These are phyloP conservation scores for Epizoanthus stellaris DNA, from an alignment of 92 coral and sea anemone species.

Conservation along the genomic window DNA sequence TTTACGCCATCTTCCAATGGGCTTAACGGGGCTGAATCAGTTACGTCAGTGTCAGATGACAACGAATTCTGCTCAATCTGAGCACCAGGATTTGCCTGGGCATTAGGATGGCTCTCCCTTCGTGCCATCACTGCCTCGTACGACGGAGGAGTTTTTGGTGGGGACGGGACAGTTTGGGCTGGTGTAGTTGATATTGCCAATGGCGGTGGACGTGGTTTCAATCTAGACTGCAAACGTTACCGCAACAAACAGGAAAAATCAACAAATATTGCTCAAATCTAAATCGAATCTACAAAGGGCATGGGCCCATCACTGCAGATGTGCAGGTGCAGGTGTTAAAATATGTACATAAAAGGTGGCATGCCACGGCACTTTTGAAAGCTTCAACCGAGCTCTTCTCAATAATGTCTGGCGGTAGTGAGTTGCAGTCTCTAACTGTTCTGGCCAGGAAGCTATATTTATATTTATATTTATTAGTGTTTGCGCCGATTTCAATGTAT, in stretches of 20 bases:
- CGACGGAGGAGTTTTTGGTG: slow-evolving; percentile 43
- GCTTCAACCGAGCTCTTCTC: too few relatives aligned
- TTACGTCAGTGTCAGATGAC: slow-evolving; percentile 26
- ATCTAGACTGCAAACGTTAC: slow-evolving; percentile 27
- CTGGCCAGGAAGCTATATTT: too few relatives aligned
- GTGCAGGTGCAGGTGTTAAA: too few relatives aligned
- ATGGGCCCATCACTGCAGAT: too few relatives aligned
- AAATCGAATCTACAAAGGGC: too few relatives aligned
- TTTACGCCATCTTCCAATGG: slow-evolving; percentile 50
- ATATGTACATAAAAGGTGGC: too few relatives aligned
- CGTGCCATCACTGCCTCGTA: slow-evolving; percentile 30
- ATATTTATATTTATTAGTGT: too few relatives aligned
- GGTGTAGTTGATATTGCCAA: slow-evolving; percentile 22
- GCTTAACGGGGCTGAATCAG: slow-evolving; percentile 57
- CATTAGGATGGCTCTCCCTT: slow-evolving; percentile 25
- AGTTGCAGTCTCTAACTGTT: too few relatives aligned
- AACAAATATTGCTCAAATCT: neutral
- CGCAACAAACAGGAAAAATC: slow-evolving; percentile 8
- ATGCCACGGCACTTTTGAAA: too few relatives aligned
- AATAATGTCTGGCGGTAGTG: too few relatives aligned
- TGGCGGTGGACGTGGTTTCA: slow-evolving; percentile 34
- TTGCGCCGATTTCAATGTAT: too few relatives aligned
- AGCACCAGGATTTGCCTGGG: slow-evolving; percentile 9
- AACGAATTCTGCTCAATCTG: neutral
- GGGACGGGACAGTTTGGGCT: slow-evolving; percentile 23